A percentile compares a stretch with the other conserved stretches of the same genome.
Conservation (phyloP, 2,113 vertebrate genomes). For the Oryzias javanicus region DNA sequence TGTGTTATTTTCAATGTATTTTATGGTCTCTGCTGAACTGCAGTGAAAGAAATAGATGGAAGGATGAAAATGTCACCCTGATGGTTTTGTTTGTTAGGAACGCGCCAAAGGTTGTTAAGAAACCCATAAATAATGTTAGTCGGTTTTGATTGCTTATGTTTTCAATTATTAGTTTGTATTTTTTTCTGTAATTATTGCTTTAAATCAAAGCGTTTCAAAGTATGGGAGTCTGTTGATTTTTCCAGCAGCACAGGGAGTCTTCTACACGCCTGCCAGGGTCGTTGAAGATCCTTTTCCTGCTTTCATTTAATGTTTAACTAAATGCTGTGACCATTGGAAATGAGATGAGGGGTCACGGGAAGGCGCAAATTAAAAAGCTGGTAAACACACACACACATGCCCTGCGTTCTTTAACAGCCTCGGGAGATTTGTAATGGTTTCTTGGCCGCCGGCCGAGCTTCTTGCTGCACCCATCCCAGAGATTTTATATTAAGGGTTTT, state of each 20-base stretch:
- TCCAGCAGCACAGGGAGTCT: constrained; percentile 19
- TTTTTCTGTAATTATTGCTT: constrained; percentile 17
- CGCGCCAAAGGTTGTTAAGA: constrained; percentile 38
- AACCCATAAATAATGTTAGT: constrained; percentile 53
- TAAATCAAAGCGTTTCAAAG: constrained; percentile 37
- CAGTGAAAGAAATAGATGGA: constrained; percentile 12
- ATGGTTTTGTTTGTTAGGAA: constrained; percentile 37
- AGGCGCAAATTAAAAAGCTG: constrained; percentile 13
- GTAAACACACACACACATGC: constrained; percentile 29
- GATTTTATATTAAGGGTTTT: constrained; percentile 60
- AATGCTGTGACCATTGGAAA: constrained; percentile 31
- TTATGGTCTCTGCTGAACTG: constrained; percentile 43
- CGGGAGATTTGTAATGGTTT: constrained; percentile 61
- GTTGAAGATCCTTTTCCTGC: constrained; percentile 10
- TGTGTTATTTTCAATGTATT: constrained; percentile 56
- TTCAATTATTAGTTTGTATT: constrained; percentile 38
- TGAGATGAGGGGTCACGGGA: constrained; percentile 25
- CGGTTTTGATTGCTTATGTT: constrained; percentile 52
- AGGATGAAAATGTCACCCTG: constrained; percentile 34
- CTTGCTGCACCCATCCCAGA: constrained; percentile 59
- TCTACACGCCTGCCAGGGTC: constrained; percentile 30
- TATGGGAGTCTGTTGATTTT: not conserved
- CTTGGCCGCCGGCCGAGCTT: constrained; percentile 57
- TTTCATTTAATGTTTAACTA: constrained; percentile 58
- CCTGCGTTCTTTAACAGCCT: constrained; percentile 51